These are phyloP conservation scores for Dufourea novaeangliae DNA, from an alignment of 1,140 invertebrate species.

Conservation along the genomic window DNA sequence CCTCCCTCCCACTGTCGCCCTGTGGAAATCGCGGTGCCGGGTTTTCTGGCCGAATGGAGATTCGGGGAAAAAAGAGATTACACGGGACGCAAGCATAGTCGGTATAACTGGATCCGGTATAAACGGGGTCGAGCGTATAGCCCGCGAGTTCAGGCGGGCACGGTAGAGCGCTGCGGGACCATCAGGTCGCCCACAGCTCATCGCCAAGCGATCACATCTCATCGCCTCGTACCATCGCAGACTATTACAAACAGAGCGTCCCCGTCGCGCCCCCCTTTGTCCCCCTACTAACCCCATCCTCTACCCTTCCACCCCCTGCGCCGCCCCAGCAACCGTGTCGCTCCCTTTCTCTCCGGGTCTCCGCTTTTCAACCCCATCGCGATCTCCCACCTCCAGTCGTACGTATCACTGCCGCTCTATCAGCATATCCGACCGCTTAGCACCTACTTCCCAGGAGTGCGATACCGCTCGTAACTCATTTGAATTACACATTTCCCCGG, in stretches of 20 bases:
- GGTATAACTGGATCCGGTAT: constrained; percentile 66
- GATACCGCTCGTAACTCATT: constrained; percentile 80
- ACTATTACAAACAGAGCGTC: constrained; percentile 76
- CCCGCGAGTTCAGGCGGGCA: constrained; percentile 67
- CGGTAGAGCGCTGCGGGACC: constrained; percentile 76
- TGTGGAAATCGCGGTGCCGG: neutral
- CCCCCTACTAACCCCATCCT: constrained; percentile 8
- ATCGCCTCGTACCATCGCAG: constrained; percentile 78
- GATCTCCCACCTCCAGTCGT: constrained; percentile 72
- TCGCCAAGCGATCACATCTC: constrained; percentile 80
- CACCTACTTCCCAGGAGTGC: constrained; percentile 81
- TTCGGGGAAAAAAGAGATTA: constrained; percentile 52
- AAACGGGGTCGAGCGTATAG: constrained; percentile 37
- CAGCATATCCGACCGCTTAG: constrained; percentile 81
- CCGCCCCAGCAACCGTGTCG: constrained; percentile 3
- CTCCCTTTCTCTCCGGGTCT: constrained; percentile 41
- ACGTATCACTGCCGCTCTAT: constrained; percentile 77
- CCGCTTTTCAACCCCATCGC: constrained; percentile 75
- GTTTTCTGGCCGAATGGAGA: constrained; percentile 39
- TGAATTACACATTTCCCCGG: constrained; percentile 81
- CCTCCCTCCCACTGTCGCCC: neutral
- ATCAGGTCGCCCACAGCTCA: constrained; percentile 80
- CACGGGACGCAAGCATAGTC: constrained; percentile 58
- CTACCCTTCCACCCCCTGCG: constrained; percentile 12
- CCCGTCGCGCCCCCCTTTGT: constrained; percentile 60